Percentiles rank a stretch among this genome's conserved stretches.
Conservation (phyloP, 2,888 invertebrate species). For the Nephrotoma appendiculata region DNA sequence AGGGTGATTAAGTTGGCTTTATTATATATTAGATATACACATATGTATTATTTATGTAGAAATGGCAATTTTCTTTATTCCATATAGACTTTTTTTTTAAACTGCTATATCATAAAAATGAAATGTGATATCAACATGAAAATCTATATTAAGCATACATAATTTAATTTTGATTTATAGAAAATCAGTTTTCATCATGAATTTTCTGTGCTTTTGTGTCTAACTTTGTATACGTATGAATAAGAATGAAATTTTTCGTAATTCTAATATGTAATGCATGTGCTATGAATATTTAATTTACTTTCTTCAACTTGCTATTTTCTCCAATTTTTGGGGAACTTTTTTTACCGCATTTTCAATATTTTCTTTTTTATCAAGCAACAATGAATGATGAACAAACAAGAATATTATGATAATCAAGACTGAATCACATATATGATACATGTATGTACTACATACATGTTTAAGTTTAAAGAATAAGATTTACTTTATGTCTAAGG, state of each 20-base stretch:
- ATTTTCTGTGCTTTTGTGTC: background rate
- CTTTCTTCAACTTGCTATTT: background rate
- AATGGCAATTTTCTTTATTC: background rate
- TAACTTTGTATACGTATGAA: background rate
- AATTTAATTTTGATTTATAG: background rate
- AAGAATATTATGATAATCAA: background rate
- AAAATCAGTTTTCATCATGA: background rate
- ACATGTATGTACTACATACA: background rate
- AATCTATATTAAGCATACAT: background rate
- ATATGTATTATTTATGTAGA: background rate
- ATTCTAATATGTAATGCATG: background rate
- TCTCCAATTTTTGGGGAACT: background rate
- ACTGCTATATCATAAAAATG: background rate
- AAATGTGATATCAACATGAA: background rate
- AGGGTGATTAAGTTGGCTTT: background rate
- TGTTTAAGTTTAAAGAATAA: background rate
- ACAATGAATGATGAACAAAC: background rate
- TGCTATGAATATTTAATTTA: background rate
- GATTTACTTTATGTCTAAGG: background rate
- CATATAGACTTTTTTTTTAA: background rate
- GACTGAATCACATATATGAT: background rate
- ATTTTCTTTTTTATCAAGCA: background rate
- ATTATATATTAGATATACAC: background rate
- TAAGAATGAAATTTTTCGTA: background rate
- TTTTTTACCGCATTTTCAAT: background rate